A percentile compares a stretch with the other conserved stretches of the same genome.
These are phyloP conservation scores for Thelaira solivaga DNA, from an alignment of 2,888 invertebrate genomes.

Conservation along the genomic window DNA sequence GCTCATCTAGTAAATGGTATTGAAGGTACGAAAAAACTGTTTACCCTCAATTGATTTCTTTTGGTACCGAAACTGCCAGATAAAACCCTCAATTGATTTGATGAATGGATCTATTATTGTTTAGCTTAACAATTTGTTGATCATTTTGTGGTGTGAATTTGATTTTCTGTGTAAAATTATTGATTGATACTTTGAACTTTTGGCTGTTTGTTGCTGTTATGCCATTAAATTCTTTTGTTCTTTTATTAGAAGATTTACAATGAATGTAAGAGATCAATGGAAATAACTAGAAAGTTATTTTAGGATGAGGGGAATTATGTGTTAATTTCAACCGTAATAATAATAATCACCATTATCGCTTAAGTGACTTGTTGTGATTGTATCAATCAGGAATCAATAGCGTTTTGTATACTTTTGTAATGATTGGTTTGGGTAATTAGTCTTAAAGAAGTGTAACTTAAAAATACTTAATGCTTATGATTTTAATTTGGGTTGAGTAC, in stretches of 20 bases:
- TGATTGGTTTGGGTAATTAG: neutral
- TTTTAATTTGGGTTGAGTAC: no score
- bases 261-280: conserved; percentile 27
- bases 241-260: conserved; percentile 1
- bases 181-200: conserved; percentile 39
- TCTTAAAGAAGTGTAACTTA: neutral
- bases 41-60: conserved; percentile 44
- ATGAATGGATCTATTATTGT: conserved; percentile 41
- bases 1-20: neutral
- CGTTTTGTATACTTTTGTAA: neutral
- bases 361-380: conserved; percentile 35
- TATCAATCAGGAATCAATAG: conserved; percentile 36
- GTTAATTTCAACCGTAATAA: neutral
- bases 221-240: neutral
- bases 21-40: neutral
- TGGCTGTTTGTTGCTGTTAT: neutral
- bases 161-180: neutral
- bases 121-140: conserved; percentile 46
- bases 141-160: conserved; percentile 50
- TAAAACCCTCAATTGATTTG: conserved; percentile 34
- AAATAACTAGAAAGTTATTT: neutral
- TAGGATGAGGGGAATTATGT: conserved; percentile 26
- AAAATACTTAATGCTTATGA: no score
- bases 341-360: no score
- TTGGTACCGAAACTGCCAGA: conserved; percentile 8